Conservation (phyloP, 2,888 invertebrate species). For the Mylabris sibirica region DNA sequence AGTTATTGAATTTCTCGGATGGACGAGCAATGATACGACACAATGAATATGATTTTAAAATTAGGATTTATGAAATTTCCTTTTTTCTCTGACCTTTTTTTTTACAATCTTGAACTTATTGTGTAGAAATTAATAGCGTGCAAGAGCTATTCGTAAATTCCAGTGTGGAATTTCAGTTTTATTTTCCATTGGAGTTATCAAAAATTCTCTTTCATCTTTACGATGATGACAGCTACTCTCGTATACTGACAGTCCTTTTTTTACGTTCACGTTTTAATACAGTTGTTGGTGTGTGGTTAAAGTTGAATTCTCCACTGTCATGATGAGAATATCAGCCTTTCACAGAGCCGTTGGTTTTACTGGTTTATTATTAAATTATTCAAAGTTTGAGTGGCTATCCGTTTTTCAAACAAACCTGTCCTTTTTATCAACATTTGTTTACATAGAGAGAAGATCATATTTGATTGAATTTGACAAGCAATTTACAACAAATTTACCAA, state of each 20-base stretch:
- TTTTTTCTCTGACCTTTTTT: background rate
- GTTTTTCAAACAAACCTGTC: background rate
- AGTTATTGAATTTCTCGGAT: background rate
- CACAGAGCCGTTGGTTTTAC: background rate
- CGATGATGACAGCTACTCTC: no score
- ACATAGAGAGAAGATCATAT: background rate
- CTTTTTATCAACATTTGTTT: background rate
- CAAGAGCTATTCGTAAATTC: no score
- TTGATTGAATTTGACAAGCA: background rate
- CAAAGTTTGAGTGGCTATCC: background rate
- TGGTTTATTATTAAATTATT: background rate
- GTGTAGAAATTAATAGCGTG: no score
- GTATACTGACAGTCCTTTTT: background rate
- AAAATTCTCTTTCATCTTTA: no score
- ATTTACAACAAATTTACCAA: background rate
- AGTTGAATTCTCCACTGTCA: background rate
- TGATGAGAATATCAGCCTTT: background rate
- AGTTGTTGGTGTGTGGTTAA: background rate
- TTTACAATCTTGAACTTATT: background rate
- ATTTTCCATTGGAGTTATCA: no score
- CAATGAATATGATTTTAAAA: background rate
- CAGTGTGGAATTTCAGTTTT: no score
- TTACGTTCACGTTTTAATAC: background rate
- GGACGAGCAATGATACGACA: background rate
- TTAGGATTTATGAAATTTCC: background rate